Evolutionary conservation across 2,113 vertebrate genomes (phyloP).

Genomic region (Hippocampus guttulatus): DNA sequence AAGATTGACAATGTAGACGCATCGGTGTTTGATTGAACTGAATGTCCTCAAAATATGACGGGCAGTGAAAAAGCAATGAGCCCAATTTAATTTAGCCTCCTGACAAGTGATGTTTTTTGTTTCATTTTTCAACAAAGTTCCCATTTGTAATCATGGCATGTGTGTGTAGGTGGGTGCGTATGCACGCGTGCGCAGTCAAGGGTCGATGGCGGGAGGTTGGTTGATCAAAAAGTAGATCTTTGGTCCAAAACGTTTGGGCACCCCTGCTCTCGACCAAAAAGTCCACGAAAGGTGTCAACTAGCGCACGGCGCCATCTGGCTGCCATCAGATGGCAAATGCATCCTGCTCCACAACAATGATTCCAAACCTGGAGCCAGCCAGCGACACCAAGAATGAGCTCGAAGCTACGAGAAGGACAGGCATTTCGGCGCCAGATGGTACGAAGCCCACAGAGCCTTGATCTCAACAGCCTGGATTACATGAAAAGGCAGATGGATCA

Average conservation of each 20-base stretch:
- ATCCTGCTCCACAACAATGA: neutral
- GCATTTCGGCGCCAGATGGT: neutral
- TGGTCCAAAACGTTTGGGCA: too few relatives aligned
- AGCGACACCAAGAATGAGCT: neutral
- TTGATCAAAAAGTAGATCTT: too few relatives aligned
- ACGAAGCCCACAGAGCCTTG: neutral
- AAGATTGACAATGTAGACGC: neutral
- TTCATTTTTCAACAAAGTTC: too few relatives aligned
- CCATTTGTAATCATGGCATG: too few relatives aligned
- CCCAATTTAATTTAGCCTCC: too few relatives aligned
- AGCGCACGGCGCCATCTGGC: neutral
- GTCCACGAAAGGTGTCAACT: neutral
- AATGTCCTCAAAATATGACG: too few relatives aligned
- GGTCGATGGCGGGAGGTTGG: too few relatives aligned
- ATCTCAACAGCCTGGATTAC: neutral
- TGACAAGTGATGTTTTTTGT: too few relatives aligned
- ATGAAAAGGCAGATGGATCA: neutral
- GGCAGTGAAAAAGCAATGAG: too few relatives aligned
- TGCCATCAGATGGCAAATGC: neutral
- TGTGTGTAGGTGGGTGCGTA: too few relatives aligned
- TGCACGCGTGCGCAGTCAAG: too few relatives aligned
- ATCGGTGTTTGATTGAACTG: too few relatives aligned
- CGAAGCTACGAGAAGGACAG: neutral
- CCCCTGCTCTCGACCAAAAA: neutral
- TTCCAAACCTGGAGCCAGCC: neutral